Evolutionary conservation across 2,888 invertebrate genomes (phyloP), one percentile per base, ranked within the genome.

Genomic region (Scelioninae gen. 1): DNA sequence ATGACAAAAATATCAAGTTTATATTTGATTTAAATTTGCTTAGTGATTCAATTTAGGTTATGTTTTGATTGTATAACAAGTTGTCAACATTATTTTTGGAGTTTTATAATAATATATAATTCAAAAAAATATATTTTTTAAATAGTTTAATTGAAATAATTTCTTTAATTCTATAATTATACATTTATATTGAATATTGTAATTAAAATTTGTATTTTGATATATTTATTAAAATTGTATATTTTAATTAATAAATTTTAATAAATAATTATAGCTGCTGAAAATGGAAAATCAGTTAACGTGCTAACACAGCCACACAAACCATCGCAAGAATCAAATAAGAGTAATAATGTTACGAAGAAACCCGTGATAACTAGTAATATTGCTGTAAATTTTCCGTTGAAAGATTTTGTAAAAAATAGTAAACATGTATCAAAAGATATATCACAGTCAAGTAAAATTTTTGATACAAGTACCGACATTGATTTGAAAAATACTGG

Each of bases 291-390:
- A 62, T 32, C 45, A 34, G 47, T 6, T 15, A 47, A 47, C 1
- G 34, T 34, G 7, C 34, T 6, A 55, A 55, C 32, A 32, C 31
- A 55, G 32, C 6, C 31, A 32, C 8, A n/a, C 0, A 6, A 32
- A n/a, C 11, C 23, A 55, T 55, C 47, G 5, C 55, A 55, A 32
- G 11, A 29, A 55, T 8, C 13, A 55, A 55, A 40, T 15, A 38
- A 16, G 6, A 34, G 38, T 31, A 51, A 40, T 23, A 55, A 51
- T 47, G 10, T n/a, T 38, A 34, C 13, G 0, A 53, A 74, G 11
- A 60, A 60, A 40, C 72, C 72, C 38, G 47, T 62, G 43, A 43
- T 72, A 51, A 72, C 72, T 40, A 62, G 43, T 51, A n/a, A 53
- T 38, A 11, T 72, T 31, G 9, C 7, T 40, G 53, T 74, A 11